phyloP scores from a whole-genome alignment of 2,797 vertebrate genomes.

The Channa striata region DNA sequence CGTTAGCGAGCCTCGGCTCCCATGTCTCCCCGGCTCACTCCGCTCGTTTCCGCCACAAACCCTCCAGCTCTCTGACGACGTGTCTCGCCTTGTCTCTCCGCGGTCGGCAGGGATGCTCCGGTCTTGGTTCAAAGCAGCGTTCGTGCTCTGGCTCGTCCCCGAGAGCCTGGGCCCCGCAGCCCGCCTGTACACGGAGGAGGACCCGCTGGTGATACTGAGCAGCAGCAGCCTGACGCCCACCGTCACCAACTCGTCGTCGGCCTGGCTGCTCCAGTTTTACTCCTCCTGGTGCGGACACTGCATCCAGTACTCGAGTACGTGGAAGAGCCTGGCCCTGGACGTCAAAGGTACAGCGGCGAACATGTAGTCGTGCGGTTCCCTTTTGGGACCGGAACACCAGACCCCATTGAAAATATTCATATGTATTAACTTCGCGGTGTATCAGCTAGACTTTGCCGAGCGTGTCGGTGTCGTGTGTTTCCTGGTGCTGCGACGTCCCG shows the following conservation, averaged over 20 bases:
- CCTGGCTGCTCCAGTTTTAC: slow-evolving; percentile 96
- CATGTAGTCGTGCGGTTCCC: neutral
- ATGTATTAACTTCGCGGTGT: fast-evolving
- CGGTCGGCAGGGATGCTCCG: slow-evolving; percentile 33
- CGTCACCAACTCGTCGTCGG: slow-evolving; percentile 88
- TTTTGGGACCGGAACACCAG: neutral
- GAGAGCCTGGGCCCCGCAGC: slow-evolving; percentile 1
- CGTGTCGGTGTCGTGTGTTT: fast-evolving
- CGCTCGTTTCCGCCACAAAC: neutral
- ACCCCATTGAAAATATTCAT: neutral
- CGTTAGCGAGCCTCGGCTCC: slow-evolving; percentile 13
- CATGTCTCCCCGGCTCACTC: slow-evolving; percentile 22
- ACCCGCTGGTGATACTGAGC: slow-evolving; percentile 88
- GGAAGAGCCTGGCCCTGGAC: slow-evolving; percentile 90
- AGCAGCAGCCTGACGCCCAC: slow-evolving; percentile 80
- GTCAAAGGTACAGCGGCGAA: slow-evolving; percentile 85
- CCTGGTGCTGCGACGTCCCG: fast-evolving
- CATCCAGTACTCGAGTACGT: slow-evolving; percentile 92
- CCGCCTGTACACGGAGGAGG: slow-evolving; percentile 86
- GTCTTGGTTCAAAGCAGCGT: slow-evolving; percentile 33
- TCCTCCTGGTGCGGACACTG: slow-evolving; percentile 97
- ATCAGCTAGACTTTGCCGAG: fast-evolving
- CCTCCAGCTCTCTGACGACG: slow-evolving; percentile 12
- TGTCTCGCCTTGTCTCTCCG: neutral
- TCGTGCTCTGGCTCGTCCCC: slow-evolving; percentile 29